Percentiles rank a stretch among this genome's conserved stretches.
Conservation (phyloP, 2,113 vertebrate genomes). For the Tautogolabrus adspersus region DNA sequence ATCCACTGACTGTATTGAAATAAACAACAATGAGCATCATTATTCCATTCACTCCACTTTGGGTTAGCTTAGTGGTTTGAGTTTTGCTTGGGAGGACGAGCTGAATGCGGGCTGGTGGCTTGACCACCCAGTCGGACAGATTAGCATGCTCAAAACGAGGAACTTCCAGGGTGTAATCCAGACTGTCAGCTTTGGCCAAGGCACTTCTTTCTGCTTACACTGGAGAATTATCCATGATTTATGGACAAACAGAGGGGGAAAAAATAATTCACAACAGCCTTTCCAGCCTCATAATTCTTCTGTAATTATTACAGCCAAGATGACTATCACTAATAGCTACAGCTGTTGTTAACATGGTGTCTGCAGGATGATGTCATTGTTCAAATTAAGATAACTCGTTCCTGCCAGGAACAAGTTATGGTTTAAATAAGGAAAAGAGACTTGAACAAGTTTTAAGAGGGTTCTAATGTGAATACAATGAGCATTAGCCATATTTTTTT, state of each 20-base stretch:
- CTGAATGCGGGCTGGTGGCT: neutral
- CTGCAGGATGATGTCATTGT: constrained; percentile 63
- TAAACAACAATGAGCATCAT: constrained; percentile 19
- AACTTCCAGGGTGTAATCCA: constrained; percentile 50
- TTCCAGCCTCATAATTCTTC: constrained; percentile 35
- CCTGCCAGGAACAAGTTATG: constrained; percentile 22
- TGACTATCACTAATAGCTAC: constrained; percentile 54
- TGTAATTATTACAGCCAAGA: constrained; percentile 18
- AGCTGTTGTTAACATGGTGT: constrained; percentile 63
- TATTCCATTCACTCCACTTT: constrained; percentile 4
- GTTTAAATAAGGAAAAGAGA: constrained; percentile 36
- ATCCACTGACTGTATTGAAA: neutral
- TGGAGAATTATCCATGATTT: constrained; percentile 52
- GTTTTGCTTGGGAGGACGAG: constrained; percentile 14
- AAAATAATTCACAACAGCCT: constrained; percentile 24
- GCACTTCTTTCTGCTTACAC: constrained; percentile 31
- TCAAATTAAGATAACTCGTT: constrained; percentile 16
- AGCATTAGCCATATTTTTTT: neutral
- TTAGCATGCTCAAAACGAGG: constrained; percentile 29
- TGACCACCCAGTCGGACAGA: constrained; percentile 62
- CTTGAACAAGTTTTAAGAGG: constrained; percentile 19
- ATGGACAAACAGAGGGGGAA: constrained; percentile 16
- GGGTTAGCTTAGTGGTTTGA: constrained; percentile 8
- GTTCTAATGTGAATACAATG: neutral
- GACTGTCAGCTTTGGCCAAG: constrained; percentile 39